Conservation (phyloP, 2,797 vertebrate species). For the Sebastes iracundus region DNA sequence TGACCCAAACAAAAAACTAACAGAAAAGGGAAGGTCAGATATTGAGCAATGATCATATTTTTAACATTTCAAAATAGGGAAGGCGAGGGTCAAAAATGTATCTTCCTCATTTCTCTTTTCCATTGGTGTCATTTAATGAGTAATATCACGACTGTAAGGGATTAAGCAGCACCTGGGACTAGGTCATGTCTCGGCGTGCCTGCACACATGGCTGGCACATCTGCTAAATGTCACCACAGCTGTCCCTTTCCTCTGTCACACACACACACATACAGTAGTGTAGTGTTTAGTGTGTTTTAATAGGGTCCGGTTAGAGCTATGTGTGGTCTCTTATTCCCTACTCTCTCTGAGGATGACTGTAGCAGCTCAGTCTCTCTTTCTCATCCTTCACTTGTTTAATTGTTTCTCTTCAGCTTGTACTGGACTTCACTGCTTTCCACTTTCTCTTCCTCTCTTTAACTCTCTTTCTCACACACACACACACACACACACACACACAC, state of each 20-base stretch:
- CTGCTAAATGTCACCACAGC: slow-evolving; percentile 56
- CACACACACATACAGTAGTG: background rate
- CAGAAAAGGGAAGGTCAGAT: background rate
- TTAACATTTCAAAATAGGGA: background rate
- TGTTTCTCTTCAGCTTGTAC: slow-evolving; percentile 19
- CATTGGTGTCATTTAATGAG: slow-evolving; percentile 27
- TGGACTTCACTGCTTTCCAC: background rate
- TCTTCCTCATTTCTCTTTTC: slow-evolving; percentile 23
- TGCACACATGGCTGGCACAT: slow-evolving; percentile 34
- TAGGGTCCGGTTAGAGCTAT: slow-evolving; percentile 3
- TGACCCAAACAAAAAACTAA: background rate
- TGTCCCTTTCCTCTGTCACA: slow-evolving; percentile 13
- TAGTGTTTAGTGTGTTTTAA: slow-evolving; percentile 21
- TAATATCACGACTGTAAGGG: slow-evolving; percentile 1
- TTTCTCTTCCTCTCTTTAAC: background rate
- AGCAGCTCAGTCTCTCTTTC: slow-evolving; percentile 21
- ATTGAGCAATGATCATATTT: slow-evolving; percentile 11
- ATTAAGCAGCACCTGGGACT: slow-evolving; percentile 24
- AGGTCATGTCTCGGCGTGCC: slow-evolving; percentile 27
- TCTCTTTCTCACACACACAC: background rate
- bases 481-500: background rate
- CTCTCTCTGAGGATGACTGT: slow-evolving; percentile 10
- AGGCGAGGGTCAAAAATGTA: background rate
- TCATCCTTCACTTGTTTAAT: slow-evolving; percentile 24
- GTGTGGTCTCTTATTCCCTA: slow-evolving; percentile 27